Evolutionary conservation across 2,888 invertebrate species (phyloP).

Genomic region (Helleia helle): DNA sequence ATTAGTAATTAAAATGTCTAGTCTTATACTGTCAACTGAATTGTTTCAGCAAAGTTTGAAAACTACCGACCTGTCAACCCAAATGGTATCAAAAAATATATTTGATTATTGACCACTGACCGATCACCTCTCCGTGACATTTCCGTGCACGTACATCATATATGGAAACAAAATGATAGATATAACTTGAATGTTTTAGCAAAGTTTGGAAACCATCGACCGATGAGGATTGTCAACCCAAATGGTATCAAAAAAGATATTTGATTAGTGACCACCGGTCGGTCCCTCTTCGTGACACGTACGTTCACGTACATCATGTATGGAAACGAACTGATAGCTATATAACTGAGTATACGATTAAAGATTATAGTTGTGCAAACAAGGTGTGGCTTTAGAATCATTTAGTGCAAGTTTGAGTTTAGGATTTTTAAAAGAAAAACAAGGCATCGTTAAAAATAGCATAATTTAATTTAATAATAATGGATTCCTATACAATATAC

Average conservation of each 20-base stretch:
- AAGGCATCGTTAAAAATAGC: too few species aligned
- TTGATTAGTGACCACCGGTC: slow-evolving; percentile 61
- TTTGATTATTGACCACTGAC: slow-evolving; percentile 62
- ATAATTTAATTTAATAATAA: too few species aligned
- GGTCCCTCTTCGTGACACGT: not conserved
- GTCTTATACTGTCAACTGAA: too few species aligned
- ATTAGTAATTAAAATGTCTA: too few species aligned
- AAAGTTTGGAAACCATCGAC: slow-evolving; percentile 35
- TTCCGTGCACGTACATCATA: not conserved
- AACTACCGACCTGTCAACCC: slow-evolving; percentile 39
- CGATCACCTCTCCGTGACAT: slow-evolving; percentile 14
- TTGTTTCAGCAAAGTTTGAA: slow-evolving; percentile 39
- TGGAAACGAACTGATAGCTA: not conserved
- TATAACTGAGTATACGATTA: too few species aligned
- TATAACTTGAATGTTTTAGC: too few species aligned
- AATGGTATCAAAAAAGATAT: slow-evolving; percentile 54
- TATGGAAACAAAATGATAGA: not conserved
- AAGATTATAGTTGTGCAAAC: too few species aligned
- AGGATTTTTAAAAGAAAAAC: too few species aligned
- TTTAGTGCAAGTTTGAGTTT: too few species aligned
- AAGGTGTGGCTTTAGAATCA: too few species aligned
- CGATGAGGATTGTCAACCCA: slow-evolving; percentile 53
- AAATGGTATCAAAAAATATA: slow-evolving; percentile 51
- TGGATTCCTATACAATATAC: too few species aligned
- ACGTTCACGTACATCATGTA: not conserved